Evolutionary conservation across 2,888 invertebrate species (phyloP), one percentile per base, ranked within the genome.

Genomic region (Aspidiotus rigidus): DNA sequence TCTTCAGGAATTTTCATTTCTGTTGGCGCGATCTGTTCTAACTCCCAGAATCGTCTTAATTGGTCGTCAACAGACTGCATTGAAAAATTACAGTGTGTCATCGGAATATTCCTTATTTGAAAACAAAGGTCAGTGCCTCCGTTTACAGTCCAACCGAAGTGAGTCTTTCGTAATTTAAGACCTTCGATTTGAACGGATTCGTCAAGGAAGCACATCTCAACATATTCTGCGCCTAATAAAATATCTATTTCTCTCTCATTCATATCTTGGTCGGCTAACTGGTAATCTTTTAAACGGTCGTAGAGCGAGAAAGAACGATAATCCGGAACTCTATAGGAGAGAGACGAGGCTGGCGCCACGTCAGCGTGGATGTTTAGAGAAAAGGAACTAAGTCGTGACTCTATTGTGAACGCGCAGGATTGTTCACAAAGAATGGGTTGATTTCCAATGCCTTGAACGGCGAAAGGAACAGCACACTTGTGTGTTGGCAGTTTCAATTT

Each of bases 141-240:
- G 17, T 15, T 56, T 13, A 39, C 59, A 28, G 39, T 7, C 59
- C 59, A 59, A 11, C 59, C 59, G 39, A 59, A 59, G 13, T 17
- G 17, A 11, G 59, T 7, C 1, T 59, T 59, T 7, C 59, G 59
- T 28, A 59, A 13, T 13, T 17, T 59, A 3, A 28, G 13, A 6
- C 28, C 28, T 7, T 59, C 13, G 9, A 59, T 13, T 39, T 8
- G 11, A 9, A 59, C 39, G 16, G 59, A 39, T 59, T 59, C 17
- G 28, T 59, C 39, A 13, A 59, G 28, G 17, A 28, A 39, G 59
- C 39, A 59, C 17, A 39, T 39, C 39, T 59, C 59, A 28, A 28
- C 59, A 8, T 59, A 59, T 13, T 59, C 39, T 7, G 59, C 59
- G 13, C 39, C 59, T 17, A 59, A 13, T 39, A 59, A 39, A 59